Percentiles rank a stretch among this genome's conserved stretches.
phyloP scores from a whole-genome alignment of 2,113 vertebrate genomes.

The Meles meles region DNA sequence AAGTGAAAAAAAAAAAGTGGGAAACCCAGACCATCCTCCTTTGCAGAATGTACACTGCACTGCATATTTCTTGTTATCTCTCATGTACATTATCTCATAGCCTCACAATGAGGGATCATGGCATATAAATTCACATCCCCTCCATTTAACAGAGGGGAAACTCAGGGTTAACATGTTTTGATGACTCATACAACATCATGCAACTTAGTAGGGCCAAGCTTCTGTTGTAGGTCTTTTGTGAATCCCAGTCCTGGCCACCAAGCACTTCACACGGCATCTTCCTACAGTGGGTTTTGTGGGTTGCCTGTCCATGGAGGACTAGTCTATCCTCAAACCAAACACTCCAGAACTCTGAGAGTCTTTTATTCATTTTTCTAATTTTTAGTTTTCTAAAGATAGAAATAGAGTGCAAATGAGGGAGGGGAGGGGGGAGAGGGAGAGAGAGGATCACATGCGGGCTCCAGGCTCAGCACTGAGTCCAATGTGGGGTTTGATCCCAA shows the following conservation, averaged over 20 bases:
- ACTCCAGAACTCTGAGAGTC: background rate
- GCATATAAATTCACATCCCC: background rate
- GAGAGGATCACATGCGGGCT: background rate
- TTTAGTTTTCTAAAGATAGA: background rate
- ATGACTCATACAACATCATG: background rate
- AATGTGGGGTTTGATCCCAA: background rate
- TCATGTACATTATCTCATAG: background rate
- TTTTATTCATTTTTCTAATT: background rate
- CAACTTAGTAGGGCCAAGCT: background rate
- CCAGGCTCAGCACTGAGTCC: background rate
- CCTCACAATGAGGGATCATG: background rate
- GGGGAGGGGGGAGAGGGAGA: too few relatives aligned
- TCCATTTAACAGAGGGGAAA: background rate
- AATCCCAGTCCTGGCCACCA: background rate
- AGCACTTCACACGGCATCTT: background rate
- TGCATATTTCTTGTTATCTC: background rate
- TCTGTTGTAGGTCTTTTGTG: background rate
- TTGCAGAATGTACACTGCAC: background rate
- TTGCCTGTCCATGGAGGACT: background rate
- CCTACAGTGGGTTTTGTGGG: background rate
- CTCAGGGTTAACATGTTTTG: background rate
- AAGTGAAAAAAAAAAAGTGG: too few relatives aligned
- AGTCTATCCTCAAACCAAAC: background rate
- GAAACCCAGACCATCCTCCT: background rate
- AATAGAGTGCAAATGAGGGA: background rate